Conservation (phyloP, 2,113 vertebrate genomes). For the Crotalus helleri region DNA sequence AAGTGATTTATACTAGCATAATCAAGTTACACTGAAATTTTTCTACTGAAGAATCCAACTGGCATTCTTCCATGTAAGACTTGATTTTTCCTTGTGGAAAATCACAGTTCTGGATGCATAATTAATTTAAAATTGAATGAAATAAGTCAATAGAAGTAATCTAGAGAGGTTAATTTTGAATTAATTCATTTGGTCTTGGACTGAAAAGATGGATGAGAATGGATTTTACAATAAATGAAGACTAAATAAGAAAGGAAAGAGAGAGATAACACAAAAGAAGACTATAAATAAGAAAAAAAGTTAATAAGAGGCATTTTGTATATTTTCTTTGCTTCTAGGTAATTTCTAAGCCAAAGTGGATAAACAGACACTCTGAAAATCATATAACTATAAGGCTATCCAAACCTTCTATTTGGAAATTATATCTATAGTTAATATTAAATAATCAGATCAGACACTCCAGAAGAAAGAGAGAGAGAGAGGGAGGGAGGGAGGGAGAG, state of each 20-base stretch:
- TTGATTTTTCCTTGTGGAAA: background rate
- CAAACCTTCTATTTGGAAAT: background rate
- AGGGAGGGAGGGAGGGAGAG: too few relatives aligned
- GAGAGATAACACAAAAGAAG: background rate
- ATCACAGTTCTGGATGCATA: background rate
- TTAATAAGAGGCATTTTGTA: background rate
- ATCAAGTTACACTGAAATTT: slow-evolving; percentile 6
- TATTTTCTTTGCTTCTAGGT: background rate
- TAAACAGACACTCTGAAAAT: background rate
- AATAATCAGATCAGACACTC: background rate
- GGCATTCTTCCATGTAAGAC: background rate
- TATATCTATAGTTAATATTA: background rate
- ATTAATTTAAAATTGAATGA: background rate
- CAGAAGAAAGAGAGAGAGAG: background rate
- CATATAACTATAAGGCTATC: background rate
- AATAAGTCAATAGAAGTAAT: background rate
- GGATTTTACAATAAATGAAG: background rate
- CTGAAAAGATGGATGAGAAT: background rate
- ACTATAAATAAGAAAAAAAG: background rate
- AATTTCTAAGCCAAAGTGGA: background rate
- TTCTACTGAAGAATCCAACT: background rate
- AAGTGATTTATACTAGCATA: slow-evolving; percentile 20
- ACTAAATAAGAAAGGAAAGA: background rate
- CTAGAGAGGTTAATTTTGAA: background rate
- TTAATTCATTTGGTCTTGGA: background rate